These are phyloP conservation scores for Ellobius talpinus DNA, from an alignment of 2,113 vertebrate genomes.

Conservation along the genomic window DNA sequence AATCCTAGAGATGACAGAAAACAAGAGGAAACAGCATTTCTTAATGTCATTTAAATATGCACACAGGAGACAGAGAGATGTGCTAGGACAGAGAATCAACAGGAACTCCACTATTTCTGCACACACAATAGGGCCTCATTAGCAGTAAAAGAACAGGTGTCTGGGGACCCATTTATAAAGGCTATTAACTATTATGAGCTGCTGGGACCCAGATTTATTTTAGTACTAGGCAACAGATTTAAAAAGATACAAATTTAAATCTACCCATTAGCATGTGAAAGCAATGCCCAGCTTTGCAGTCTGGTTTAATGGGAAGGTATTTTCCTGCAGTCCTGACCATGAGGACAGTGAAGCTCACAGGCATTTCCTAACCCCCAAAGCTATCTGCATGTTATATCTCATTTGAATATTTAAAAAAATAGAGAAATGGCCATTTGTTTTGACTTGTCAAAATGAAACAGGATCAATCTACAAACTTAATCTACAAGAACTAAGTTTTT, in stretches of 20 bases:
- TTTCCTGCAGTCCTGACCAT: conserved; percentile 60
- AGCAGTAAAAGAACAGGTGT: conserved; percentile 80
- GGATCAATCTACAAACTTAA: conserved; percentile 42
- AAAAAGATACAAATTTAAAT: conserved; percentile 79
- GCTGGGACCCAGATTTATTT: conserved; percentile 75
- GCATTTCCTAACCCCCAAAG: conserved; percentile 56
- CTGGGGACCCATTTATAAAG: conserved; percentile 70
- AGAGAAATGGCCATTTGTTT: conserved; percentile 1
- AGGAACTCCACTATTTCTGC: conserved; percentile 79
- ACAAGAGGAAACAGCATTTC: conserved; percentile 82
- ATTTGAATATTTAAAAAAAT: conserved; percentile 23
- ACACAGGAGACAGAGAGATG: conserved; percentile 82
- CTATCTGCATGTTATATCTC: conserved; percentile 1
- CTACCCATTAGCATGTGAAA: conserved; percentile 73
- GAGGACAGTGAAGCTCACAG: conserved; percentile 39
- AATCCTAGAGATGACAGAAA: conserved; percentile 83
- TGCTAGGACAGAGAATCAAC: conserved; percentile 72
- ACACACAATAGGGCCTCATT: conserved; percentile 70
- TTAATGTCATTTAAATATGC: conserved; percentile 81
- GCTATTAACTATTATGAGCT: conserved; percentile 79
- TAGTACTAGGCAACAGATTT: conserved; percentile 78
- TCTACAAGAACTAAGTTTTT: not conserved
- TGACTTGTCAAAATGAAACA: conserved; percentile 56
- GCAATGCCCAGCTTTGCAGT: conserved; percentile 59
- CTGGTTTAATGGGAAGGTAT: conserved; percentile 67